Evolutionary conservation across 1,140 invertebrate genomes (phyloP).

Genomic region (Trinorchestia longiramus): DNA sequence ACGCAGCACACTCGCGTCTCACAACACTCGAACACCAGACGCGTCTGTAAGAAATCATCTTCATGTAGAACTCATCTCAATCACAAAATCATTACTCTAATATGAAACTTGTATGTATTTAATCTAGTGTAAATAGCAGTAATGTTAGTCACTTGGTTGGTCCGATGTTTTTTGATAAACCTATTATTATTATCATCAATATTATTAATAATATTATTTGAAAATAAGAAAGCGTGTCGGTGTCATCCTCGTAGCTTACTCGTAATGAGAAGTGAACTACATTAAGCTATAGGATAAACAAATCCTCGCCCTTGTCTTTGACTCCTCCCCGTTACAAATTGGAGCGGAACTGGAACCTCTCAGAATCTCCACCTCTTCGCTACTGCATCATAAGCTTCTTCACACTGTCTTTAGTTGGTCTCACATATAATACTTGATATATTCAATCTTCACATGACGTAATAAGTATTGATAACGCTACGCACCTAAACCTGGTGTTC

Average conservation of each 20-base stretch:
- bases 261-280: neutral
- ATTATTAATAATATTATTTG: slow-evolving; percentile 52
- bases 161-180: slow-evolving; percentile 55
- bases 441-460: neutral
- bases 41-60: slow-evolving; percentile 22
- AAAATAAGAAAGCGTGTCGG: slow-evolving; percentile 47
- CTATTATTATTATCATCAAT: slow-evolving; percentile 50
- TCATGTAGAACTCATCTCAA: slow-evolving; percentile 26
- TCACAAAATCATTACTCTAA: slow-evolving; percentile 40
- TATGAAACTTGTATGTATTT: slow-evolving; percentile 54
- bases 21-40: neutral
- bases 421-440: neutral
- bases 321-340: neutral
- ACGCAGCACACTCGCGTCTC: too few relatives aligned
- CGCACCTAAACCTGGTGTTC: neutral
- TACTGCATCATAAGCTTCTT: neutral
- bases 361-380: neutral
- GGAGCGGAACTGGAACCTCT: slow-evolving; percentile 21
- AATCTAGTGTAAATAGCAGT: slow-evolving; percentile 48
- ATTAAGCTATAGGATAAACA: slow-evolving; percentile 25
- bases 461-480: neutral
- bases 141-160: slow-evolving; percentile 53
- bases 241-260: slow-evolving; percentile 38
- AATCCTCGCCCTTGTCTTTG: slow-evolving; percentile 34
- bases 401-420: neutral